Evolutionary conservation across 2,797 vertebrate species (phyloP), one percentile per base, ranked within the genome.

Genomic region (Gymnocypris eckloni): DNA sequence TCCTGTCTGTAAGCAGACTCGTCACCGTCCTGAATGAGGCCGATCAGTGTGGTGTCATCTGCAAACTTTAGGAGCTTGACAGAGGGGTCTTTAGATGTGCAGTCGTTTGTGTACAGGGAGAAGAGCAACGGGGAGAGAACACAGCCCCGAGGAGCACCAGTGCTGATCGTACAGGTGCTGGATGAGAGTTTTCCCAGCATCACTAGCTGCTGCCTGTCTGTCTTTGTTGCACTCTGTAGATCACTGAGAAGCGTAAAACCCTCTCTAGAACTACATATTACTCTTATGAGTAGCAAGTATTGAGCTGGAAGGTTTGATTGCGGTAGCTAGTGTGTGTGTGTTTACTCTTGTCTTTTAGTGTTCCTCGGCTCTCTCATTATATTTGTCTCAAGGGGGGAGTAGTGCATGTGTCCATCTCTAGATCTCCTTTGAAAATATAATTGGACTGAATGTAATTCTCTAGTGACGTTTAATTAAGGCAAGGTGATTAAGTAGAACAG

Each of bases 391-490:
- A 11, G 83, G 76, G 79, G 56, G 5, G 48, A 79, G 48, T 7
- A 39, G 22, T 84, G 75, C 83, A 71, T 88, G 90, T 92, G 91
- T 92, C 91, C 92, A 90, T 67, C 92, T 90, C 91, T 85, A 91
- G 91, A 92, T 90, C 92, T 76, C 86, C 94, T 95, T 95, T 95
- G 94, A 94, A 94, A 94, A 94, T 91, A 89, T 95, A 95, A 96
- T 94, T 94, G 94, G 94, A 93, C 91, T 89, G 92, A 93, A 91
- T 92, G 70, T 84, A 88, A 82, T 89, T 94, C 95, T 94, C 94
- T 87, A 70, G 94, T 95, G 94, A 90, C 90, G 89, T 93, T 93
- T 95, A 95, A 96, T 96, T 95, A 95, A 95, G 94, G 92, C 91
- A 93, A 94, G 91, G 92, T 93, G 93, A 94, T 92, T 81, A 86